Evolutionary conservation across 2,888 invertebrate genomes (phyloP).

Genomic region (Nyleta sp.): DNA sequence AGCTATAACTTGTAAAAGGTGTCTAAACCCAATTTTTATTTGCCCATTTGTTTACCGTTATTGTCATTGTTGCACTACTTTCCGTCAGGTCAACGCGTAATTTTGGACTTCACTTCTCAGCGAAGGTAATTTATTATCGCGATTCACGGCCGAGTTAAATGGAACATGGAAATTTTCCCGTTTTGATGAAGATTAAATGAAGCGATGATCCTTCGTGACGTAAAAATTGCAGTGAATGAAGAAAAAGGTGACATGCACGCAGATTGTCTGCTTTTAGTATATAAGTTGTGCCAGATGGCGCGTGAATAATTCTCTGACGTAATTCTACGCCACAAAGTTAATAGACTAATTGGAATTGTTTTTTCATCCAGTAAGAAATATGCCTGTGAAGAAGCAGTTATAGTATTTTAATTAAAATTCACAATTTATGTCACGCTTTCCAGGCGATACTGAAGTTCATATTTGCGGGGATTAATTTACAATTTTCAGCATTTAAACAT

Average conservation of each 20-base stretch:
- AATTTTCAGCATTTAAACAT: no score
- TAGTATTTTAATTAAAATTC: constrained; percentile 18
- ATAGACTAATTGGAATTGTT: constrained; percentile 31
- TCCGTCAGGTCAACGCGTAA: neutral
- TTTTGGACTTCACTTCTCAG: neutral
- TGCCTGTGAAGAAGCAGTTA: neutral
- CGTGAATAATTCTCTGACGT: constrained; percentile 31
- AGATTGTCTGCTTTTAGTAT: constrained; percentile 18
- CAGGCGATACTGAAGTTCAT: no score
- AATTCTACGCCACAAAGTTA: constrained; percentile 16
- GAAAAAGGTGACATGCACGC: constrained; percentile 15
- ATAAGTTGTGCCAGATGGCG: constrained; percentile 32
- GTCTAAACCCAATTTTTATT: no score
- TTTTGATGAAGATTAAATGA: constrained; percentile 41
- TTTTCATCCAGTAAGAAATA: constrained; percentile 11
- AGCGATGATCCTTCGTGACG: constrained; percentile 31
- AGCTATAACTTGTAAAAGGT: no score
- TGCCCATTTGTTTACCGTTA: neutral
- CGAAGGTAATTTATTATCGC: constrained; percentile 18
- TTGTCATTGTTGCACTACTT: neutral
- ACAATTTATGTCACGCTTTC: constrained; percentile 2
- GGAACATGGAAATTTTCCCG: constrained; percentile 20
- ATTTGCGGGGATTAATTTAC: no score
- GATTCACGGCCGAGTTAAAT: constrained; percentile 27
- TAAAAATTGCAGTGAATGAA: constrained; percentile 44